Evolutionary conservation across 2,797 vertebrate species (phyloP), one percentile per base, ranked within the genome.

Genomic region (Trachurus trachurus): DNA sequence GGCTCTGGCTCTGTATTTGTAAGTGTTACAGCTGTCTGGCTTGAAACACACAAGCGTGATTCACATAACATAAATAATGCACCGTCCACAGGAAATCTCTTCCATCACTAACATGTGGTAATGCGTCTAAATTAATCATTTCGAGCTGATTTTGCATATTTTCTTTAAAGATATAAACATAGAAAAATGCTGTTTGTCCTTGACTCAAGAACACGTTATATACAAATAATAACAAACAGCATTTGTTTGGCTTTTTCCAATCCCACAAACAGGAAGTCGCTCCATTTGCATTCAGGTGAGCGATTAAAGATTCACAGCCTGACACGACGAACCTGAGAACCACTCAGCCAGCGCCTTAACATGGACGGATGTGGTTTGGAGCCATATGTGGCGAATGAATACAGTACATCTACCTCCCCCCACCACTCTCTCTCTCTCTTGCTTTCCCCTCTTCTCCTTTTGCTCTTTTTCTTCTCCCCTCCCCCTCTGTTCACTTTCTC

Each of bases 11-110:
- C 26, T 69, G 26, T 29, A 61, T 61, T 45, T 66, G 47, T 3
- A 10, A 17, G 57, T 67, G 62, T 82, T 69, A 73, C 37, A 73
- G 59, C 75, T 69, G 67, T 75, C 80, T 82, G 80, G 44, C 61
- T 71, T 54, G 66, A 64, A 76, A 83, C 75, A 45, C 40, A 81
- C 50, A 9, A 49, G 45, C 74, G 66, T 59, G 71, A 84, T 76
- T 72, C 70, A 50, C 45, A 7, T 19, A 39, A 58, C 66, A 83
- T 88, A 63, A 90, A 90, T 89, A 83, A 89, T 91, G 64, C 50
- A 85, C 10, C 19, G 11, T 49, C 47, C 17, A 16, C 0, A 56
- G 58, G 60, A 69, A 77, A 59, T 73, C 1, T 49, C 57, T 58
- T 6, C 40, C 21, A 39, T 31, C 31, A 31, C 6, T 31, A 3